These are phyloP conservation scores for Theretra japonica DNA, from an alignment of 2,888 invertebrate genomes.

Conservation along the genomic window DNA sequence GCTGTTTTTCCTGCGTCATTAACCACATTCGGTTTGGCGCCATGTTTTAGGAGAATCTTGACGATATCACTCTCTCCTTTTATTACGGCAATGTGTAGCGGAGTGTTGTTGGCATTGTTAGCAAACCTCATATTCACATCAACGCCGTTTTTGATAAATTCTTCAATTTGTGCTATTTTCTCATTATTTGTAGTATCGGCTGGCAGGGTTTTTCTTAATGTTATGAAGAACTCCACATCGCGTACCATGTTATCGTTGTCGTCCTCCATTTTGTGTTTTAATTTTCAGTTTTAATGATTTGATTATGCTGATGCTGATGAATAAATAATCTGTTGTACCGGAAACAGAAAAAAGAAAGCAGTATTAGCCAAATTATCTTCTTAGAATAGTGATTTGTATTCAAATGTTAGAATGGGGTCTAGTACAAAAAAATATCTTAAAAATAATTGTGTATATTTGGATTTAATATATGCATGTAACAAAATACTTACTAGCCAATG, in stretches of 20 bases:
- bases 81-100: constrained; percentile 7
- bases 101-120: constrained; percentile 11
- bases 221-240: constrained; percentile 6
- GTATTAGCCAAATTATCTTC: too few relatives aligned
- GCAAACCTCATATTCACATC: constrained; percentile 15
- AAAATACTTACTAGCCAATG: too few relatives aligned
- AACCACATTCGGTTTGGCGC: not conserved
- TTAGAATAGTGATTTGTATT: too few relatives aligned
- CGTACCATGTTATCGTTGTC: not conserved
- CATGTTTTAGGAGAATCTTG: not conserved
- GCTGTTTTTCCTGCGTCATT: constrained; percentile 1
- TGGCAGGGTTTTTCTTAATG: not conserved
- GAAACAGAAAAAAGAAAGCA: too few relatives aligned
- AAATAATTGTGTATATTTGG: too few relatives aligned
- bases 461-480: too few relatives aligned
- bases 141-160: constrained; percentile 14
- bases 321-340: too few relatives aligned
- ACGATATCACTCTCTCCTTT: not conserved
- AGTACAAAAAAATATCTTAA: too few relatives aligned
- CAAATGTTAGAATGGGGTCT: too few relatives aligned
- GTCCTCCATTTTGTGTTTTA: not conserved
- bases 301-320: too few relatives aligned
- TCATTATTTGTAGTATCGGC: not conserved
- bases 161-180: not conserved
- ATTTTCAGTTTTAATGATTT: too few relatives aligned